phyloP scores from a whole-genome alignment of 2,113 vertebrate genomes.

The Isurus oxyrinchus region DNA sequence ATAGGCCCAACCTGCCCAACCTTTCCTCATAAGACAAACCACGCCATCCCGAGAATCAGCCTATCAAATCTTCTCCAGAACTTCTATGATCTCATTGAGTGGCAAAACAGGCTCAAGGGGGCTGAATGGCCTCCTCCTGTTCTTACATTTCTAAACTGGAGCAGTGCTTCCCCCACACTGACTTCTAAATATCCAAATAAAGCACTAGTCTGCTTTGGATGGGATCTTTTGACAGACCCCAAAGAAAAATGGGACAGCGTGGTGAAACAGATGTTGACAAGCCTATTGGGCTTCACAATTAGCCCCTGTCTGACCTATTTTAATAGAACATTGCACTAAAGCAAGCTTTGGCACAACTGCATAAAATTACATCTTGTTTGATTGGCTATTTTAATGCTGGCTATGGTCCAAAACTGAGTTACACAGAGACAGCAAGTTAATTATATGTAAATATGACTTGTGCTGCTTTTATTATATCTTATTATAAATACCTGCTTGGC shows the following conservation, averaged over 20 bases:
- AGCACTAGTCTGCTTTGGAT: background rate
- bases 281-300: background rate
- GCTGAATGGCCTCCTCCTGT: background rate
- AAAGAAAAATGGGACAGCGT: background rate
- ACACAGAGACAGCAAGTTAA: conserved; percentile 28
- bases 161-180: background rate
- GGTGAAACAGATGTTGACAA: background rate
- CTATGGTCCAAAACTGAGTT: conserved; percentile 15
- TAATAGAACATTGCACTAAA: background rate
- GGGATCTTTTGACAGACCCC: too few relatives aligned
- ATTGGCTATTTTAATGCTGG: conserved; percentile 28
- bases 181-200: background rate
- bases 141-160: background rate
- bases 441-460: conserved; percentile 35
- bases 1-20: background rate
- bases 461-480: conserved; percentile 26
- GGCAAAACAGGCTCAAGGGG: background rate
- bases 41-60: too few relatives aligned
- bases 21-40: background rate
- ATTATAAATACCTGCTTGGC: conserved; percentile 25
- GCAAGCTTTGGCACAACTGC: conserved; percentile 12
- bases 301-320: conserved; percentile 10
- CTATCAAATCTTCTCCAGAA: too few relatives aligned
- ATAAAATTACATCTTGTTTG: conserved; percentile 27
- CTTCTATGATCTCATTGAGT: background rate